A percentile compares a stretch with the other conserved stretches of the same genome.
Evolutionary conservation across 1,140 invertebrate genomes (phyloP).

Genomic region (Diploscapter pachys): DNA sequence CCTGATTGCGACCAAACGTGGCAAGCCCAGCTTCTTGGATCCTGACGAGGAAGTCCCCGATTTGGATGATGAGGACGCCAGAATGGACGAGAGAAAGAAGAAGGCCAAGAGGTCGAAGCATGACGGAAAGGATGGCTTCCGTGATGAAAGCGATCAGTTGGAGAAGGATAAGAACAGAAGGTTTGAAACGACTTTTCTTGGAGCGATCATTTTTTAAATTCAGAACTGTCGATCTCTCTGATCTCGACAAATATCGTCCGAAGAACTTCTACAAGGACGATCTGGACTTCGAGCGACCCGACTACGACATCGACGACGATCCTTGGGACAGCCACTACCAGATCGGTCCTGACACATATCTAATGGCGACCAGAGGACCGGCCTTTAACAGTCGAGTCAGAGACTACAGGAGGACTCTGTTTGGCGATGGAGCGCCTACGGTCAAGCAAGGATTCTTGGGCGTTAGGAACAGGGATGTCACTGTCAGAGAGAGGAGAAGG

Average conservation of each 20-base stretch:
- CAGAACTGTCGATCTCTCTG: conserved; percentile 37
- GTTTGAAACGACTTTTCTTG: no score
- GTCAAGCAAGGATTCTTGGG: conserved; percentile 52
- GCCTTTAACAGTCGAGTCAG: conserved; percentile 70
- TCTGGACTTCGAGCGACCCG: conserved; percentile 38
- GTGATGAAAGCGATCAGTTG: conserved; percentile 50
- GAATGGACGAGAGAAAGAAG: conserved; percentile 33
- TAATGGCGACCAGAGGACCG: conserved; percentile 83
- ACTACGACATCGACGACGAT: conserved; percentile 53
- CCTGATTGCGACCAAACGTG: conserved; percentile 47
- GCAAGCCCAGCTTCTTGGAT: conserved; percentile 38
- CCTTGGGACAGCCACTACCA: conserved; percentile 64
- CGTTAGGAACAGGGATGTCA: conserved; percentile 51
- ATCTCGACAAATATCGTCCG: conserved; percentile 58
- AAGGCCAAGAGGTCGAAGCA: conserved; percentile 37
- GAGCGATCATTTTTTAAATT: no score
- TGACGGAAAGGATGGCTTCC: conserved; percentile 47
- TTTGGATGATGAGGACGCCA: conserved; percentile 33
- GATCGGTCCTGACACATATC: conserved; percentile 88
- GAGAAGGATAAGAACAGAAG: conserved; percentile 47
- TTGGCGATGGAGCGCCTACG: conserved; percentile 53
- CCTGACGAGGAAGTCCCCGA: conserved; percentile 35
- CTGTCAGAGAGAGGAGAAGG: conserved; percentile 51
- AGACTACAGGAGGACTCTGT: conserved; percentile 54
- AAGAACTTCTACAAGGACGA: conserved; percentile 56